Evolutionary conservation across 1,140 invertebrate species (phyloP).

Genomic region (Ericerus pela): DNA sequence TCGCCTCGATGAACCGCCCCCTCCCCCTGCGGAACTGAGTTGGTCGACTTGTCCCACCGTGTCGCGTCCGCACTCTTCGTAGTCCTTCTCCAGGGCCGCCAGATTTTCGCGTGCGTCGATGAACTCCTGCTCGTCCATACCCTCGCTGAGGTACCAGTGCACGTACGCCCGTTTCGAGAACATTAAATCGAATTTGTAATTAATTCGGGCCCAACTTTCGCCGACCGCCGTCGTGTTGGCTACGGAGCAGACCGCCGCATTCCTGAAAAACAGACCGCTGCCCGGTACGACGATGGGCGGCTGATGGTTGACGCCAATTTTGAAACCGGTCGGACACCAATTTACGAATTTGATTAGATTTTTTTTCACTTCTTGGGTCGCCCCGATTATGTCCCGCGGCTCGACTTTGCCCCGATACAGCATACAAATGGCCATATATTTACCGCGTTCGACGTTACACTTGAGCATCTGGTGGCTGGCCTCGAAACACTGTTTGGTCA

Average conservation of each 20-base stretch:
- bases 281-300: conserved; percentile 61
- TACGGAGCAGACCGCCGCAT: conserved; percentile 67
- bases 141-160: conserved; percentile 32
- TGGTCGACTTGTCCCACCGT: too few relatives aligned
- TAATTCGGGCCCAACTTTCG: conserved; percentile 59
- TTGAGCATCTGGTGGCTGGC: conserved; percentile 12
- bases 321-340: conserved; percentile 45
- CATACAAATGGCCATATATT: conserved; percentile 41
- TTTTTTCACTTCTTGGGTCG: conserved; percentile 49
- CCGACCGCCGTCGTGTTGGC: conserved; percentile 68
- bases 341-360: conserved; percentile 40
- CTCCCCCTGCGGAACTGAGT: too few relatives aligned
- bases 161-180: conserved; percentile 35
- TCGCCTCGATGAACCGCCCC: too few relatives aligned
- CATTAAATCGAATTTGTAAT: conserved; percentile 46
- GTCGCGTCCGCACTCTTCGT: conserved; percentile 43
- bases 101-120: conserved; percentile 41
- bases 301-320: conserved; percentile 58
- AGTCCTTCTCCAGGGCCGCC: conserved; percentile 43
- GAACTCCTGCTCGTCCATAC: conserved; percentile 46
- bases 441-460: conserved; percentile 33
- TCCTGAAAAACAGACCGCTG: conserved; percentile 63
- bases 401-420: conserved; percentile 39
- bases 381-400: conserved; percentile 51
- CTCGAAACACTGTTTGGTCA: conserved; percentile 7